phyloP scores from a whole-genome alignment of 2,113 vertebrate genomes.

The Alligator sinensis region DNA sequence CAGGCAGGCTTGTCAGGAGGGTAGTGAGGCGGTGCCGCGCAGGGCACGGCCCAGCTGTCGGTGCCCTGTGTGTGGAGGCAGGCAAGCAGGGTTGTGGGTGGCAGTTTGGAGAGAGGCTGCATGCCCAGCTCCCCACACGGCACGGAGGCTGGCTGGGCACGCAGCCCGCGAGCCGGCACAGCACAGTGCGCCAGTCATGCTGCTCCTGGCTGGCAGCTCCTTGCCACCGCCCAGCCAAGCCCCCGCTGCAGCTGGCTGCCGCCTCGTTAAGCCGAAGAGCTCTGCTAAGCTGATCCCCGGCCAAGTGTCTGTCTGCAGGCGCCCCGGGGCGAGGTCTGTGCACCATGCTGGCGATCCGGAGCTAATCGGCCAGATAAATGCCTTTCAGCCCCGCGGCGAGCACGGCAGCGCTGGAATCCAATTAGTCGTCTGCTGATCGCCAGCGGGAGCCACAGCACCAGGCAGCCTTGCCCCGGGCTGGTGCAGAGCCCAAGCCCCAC shows the following conservation, averaged over 20 bases:
- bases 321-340: neutral
- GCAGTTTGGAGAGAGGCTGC: neutral
- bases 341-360: conserved; percentile 23
- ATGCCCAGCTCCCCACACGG: neutral
- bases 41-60: neutral
- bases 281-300: conserved; percentile 21
- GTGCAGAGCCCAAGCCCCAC: neutral
- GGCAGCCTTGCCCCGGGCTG: conserved; percentile 32
- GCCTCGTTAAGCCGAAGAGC: conserved; percentile 43
- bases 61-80: neutral
- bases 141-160: neutral
- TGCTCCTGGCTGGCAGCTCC: neutral
- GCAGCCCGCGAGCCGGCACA: neutral
- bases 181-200: too few species aligned
- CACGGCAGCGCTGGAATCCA: conserved; percentile 69
- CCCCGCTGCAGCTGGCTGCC: conserved; percentile 16
- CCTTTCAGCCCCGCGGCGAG: conserved; percentile 6
- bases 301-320: conserved; percentile 50
- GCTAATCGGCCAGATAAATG: conserved; percentile 55
- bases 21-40: neutral
- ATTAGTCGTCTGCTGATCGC: conserved; percentile 69
- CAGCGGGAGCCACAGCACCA: conserved; percentile 34
- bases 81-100: neutral
- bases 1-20: neutral
- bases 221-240: conserved; percentile 25